These are phyloP conservation scores for Gari tellinella DNA, from an alignment of 2,888 invertebrate species.

Conservation along the genomic window DNA sequence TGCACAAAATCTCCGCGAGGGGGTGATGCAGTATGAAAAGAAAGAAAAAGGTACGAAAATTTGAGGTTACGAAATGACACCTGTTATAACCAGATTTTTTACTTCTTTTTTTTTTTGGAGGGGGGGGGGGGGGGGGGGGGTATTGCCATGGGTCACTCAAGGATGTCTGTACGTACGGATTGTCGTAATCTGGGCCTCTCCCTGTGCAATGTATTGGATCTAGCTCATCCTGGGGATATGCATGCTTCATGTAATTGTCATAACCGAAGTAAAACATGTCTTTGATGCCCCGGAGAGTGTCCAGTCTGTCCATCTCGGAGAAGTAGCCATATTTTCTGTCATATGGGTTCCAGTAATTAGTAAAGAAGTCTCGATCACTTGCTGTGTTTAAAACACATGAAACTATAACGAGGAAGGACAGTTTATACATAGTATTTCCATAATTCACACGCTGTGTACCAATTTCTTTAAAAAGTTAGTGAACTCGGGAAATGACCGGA, in stretches of 20 bases:
- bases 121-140: no score
- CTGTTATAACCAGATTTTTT: no score
- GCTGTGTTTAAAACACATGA: conserved; percentile 48
- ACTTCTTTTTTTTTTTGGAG: no score
- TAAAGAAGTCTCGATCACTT: conserved; percentile 58
- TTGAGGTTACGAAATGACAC: no score
- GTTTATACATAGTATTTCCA: conserved; percentile 11
- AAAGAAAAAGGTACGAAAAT: background rate
- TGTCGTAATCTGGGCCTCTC: conserved; percentile 87
- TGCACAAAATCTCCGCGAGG: no score
- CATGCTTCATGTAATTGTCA: conserved; percentile 88
- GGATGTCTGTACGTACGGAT: conserved; percentile 85
- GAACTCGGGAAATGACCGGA: no score
- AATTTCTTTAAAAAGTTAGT: no score
- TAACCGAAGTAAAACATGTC: conserved; percentile 87
- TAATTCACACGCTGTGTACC: background rate
- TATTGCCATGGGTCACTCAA: background rate
- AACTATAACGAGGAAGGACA: conserved; percentile 4
- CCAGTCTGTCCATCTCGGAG: conserved; percentile 79
- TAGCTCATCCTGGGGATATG: conserved; percentile 88
- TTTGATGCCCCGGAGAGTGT: conserved; percentile 83
- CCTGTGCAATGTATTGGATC: conserved; percentile 88
- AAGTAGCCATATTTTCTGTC: conserved; percentile 81
- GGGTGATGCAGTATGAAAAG: background rate
- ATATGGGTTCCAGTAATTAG: conserved; percentile 67